Base-by-base conservation (phyloP, 2,797 vertebrate genomes). In the Harpagifer antarcticus region DNA sequence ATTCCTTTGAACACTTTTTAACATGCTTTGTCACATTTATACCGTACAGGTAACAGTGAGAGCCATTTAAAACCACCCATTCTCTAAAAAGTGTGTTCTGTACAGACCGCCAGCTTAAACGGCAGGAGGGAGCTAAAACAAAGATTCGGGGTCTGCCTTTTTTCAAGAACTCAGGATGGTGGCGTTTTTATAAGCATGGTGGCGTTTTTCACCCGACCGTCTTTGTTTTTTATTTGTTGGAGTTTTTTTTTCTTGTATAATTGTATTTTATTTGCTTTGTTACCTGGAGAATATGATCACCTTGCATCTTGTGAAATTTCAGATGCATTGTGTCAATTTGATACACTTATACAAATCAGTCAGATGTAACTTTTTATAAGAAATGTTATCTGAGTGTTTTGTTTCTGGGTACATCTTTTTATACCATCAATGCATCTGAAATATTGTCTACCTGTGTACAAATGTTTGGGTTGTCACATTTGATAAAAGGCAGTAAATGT, bases 11-110 rank as follows among this genome's bases (percentile, higher is more conserved):
- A 96, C 96, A 96, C 95, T 92, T 94, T 96, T 98, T 99, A 99
- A 99, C 97, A 97, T 97, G 96, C 96, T 99, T 97, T 99, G 98
- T 99, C 96, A 97, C 97, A 97, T 99, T 98, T 99, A 99, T 99
- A 98, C 98, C 97, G 98, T 97, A 97, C 98, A 99, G 98, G 98
- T 99, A 96, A 98, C 97, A 98, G 96, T 98, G 97, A 99, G 97
- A 99, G 96, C 97, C 97, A 98, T 98, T 97, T 98, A 95, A 97
- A 98, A 96, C 94, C 98, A 96, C 96, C 98, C 97, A 86, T 99
- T 97, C 97, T 98, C 97, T 96, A 96, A 96, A 98, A 97, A 96
- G 96, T 96, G 96, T 97, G 96, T 96, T 97, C 96, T 94, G 95
- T 97, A 96, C 97, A 98, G 96, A 98, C 93, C 96, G 95, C 95